These are phyloP conservation scores for Bambusicola thoracicus DNA, from an alignment of 2,113 vertebrate species.

Conservation along the genomic window DNA sequence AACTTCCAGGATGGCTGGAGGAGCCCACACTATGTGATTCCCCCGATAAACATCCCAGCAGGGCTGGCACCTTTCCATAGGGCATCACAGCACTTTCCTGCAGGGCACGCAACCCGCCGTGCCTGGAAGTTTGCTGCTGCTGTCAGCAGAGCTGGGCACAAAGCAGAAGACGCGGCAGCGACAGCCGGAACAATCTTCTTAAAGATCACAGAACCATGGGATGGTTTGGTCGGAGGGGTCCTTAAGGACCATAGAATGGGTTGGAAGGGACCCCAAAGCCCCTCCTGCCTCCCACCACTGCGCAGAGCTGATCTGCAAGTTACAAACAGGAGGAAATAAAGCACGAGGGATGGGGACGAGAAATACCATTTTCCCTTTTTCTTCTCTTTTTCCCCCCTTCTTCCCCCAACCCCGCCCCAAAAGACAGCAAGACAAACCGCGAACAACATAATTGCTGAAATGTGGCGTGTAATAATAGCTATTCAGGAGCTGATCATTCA, in stretches of 20 bases:
- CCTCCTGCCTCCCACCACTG: background rate
- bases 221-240: background rate
- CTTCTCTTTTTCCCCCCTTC: background rate
- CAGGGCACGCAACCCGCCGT: background rate
- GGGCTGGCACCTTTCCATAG: rapidly evolving
- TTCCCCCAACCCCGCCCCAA: conserved; percentile 16
- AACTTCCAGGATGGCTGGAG: background rate
- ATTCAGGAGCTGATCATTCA: conserved; percentile 98
- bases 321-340: background rate
- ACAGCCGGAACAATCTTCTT: rapidly evolving
- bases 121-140: background rate
- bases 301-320: background rate
- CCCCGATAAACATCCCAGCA: background rate
- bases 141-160: rapidly evolving
- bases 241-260: no score
- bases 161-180: rapidly evolving
- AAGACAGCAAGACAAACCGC: conserved; percentile 85
- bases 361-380: background rate
- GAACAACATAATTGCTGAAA: conserved; percentile 98
- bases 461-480: conserved; percentile 98
- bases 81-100: background rate
- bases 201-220: background rate
- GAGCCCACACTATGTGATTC: rapidly evolving
- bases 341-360: background rate
- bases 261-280: background rate